phyloP scores from a whole-genome alignment of 2,888 invertebrate genomes.

The Brachypterus glaber region DNA sequence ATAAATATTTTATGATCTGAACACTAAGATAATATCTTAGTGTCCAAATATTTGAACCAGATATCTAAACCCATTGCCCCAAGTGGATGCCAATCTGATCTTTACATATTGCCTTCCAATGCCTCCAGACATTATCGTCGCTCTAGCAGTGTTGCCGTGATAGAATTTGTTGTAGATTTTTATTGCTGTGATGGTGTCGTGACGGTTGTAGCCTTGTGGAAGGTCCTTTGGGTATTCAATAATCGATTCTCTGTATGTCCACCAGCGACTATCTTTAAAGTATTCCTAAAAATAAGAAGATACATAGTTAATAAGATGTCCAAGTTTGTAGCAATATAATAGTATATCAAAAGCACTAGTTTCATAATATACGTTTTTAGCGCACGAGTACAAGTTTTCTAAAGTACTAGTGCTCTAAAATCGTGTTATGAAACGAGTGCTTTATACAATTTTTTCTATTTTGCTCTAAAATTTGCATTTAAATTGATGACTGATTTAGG shows the following conservation, averaged over 20 bases:
- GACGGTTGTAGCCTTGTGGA: constrained; percentile 29
- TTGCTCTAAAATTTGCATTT: too few relatives aligned
- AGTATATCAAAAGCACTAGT: too few relatives aligned
- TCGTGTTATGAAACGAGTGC: too few relatives aligned
- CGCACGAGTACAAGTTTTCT: too few relatives aligned
- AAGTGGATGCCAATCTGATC: constrained; percentile 27
- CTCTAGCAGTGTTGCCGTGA: constrained; percentile 31
- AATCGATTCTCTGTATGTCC: constrained; percentile 27
- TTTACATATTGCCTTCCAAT: constrained; percentile 30
- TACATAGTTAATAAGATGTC: neutral
- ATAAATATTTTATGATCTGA: too few relatives aligned
- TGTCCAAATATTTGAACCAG: constrained; percentile 32
- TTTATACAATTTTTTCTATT: too few relatives aligned
- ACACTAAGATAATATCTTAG: constrained; percentile 17
- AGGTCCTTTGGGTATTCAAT: constrained; percentile 31
- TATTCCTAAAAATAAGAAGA: constrained; percentile 25
- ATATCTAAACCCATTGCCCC: constrained; percentile 31
- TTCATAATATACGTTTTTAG: too few relatives aligned
- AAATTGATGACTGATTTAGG: too few relatives aligned
- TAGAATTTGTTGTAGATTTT: constrained; percentile 32
- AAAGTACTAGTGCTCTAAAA: too few relatives aligned
- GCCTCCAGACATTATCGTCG: constrained; percentile 29
- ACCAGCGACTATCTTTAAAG: constrained; percentile 30
- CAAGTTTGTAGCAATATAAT: too few relatives aligned
- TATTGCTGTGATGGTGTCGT: constrained; percentile 33